Evolutionary conservation across 1,140 invertebrate species (phyloP).

Genomic region (Diachasmimorpha longicaudata): DNA sequence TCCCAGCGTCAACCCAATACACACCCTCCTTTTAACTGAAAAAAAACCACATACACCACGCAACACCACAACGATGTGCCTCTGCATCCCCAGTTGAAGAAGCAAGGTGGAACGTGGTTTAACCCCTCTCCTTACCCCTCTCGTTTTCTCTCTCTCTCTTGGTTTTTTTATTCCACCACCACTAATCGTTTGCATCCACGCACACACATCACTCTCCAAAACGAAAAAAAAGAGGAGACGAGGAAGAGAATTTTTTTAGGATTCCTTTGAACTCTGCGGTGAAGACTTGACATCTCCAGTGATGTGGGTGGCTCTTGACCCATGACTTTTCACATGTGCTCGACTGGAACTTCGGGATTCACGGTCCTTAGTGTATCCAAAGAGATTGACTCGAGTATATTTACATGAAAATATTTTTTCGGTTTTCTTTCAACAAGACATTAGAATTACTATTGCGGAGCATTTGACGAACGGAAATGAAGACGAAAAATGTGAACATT

Average conservation of each 20-base stretch:
- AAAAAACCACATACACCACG: neutral
- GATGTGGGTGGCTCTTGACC: slow-evolving; percentile 1
- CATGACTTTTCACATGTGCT: neutral
- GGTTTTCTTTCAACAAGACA: too few relatives aligned
- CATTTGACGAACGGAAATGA: too few relatives aligned
- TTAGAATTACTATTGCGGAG: too few relatives aligned
- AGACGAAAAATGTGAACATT: too few relatives aligned
- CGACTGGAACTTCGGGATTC: neutral
- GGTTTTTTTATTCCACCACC: slow-evolving; percentile 17
- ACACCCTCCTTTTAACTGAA: slow-evolving; percentile 27
- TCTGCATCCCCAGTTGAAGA: slow-evolving; percentile 4
- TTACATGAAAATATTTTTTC: too few relatives aligned
- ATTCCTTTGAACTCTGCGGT: slow-evolving; percentile 7
- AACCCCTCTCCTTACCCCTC: slow-evolving; percentile 36
- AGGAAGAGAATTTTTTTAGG: slow-evolving; percentile 3
- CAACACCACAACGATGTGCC: slow-evolving; percentile 10
- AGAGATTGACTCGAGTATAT: neutral
- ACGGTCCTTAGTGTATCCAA: neutral
- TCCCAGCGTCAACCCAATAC: slow-evolving; percentile 27
- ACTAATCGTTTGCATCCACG: slow-evolving; percentile 22
- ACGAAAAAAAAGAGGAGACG: neutral
- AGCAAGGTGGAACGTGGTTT: slow-evolving; percentile 16
- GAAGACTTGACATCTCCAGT: neutral
- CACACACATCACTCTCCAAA: neutral
- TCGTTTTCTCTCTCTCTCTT: neutral